Base-by-base conservation (phyloP, 2,113 vertebrate genomes). In the Strigops habroptila region DNA sequence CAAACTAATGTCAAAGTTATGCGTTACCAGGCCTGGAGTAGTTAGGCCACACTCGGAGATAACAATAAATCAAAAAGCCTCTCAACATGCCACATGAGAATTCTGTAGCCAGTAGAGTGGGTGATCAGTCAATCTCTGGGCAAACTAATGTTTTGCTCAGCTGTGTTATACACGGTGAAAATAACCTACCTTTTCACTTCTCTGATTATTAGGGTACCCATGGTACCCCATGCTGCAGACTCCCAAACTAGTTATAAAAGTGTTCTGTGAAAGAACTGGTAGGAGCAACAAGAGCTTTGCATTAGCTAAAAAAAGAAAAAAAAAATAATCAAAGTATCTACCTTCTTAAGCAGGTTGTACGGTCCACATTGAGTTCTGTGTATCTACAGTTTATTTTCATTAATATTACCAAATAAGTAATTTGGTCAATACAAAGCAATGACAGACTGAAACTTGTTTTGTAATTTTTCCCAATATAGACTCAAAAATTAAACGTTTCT, bases 91-190 rank as follows among this genome's bases (percentile, higher is more conserved):
- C 51, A 90, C 18, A 25, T 4, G 19, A 68, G 82, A 84, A 88
- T 90, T 88, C 63, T 76, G 43, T n/a, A 91, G 48, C 8, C 49
- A 88, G 17, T 3, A 71, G 31, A 77, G 11, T 48, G 7, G 22
- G 57, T 35, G 33, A 71, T 0, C 8, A 0, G 7, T 13, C 79
- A 39, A 55, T 48, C 44, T 35, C 17, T 2, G 1, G 8, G n/a
- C 25, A 90, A n/a, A 80, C 7, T n/a, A 22, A 41, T 27, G 18
- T 28, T 81, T 65, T 80, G 18, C 74, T 74, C 27, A 80, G 27
- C 27, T 77, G 12, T 31, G 62, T 1, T 31, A 24, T 27, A 65
- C 8, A 31, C 52, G 10, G 23, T 6, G 7, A 65, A 90, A 93
- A 37, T 14, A 82, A 82, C 23, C 63, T 33, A 67, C 17, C 16